Percentiles rank a stretch among this genome's conserved stretches.
Conservation (phyloP, 2,888 invertebrate species). For the Polymixis flavicincta region DNA sequence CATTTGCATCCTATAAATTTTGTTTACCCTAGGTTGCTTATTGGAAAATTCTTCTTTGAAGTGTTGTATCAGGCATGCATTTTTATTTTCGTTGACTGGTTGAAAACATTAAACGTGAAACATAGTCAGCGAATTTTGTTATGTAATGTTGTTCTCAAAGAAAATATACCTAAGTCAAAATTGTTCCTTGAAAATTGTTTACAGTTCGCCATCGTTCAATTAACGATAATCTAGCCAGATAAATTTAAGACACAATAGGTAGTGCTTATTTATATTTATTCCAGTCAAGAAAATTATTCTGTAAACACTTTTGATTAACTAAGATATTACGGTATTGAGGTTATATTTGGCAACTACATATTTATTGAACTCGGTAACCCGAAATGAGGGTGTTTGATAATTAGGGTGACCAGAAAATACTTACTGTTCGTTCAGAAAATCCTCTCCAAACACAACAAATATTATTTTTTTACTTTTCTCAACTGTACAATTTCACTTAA, state of each 20-base stretch:
- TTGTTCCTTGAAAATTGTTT: neutral
- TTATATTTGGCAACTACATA: conserved; percentile 26
- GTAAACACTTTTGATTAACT: conserved; percentile 1
- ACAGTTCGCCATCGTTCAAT: neutral
- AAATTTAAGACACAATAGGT: neutral
- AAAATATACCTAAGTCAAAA: neutral
- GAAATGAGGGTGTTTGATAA: conserved; percentile 26
- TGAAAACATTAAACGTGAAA: neutral
- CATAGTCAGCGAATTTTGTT: neutral
- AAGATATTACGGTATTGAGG: conserved; percentile 14
- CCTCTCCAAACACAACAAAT: conserved; percentile 57
- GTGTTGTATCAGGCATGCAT: conserved; percentile 18
- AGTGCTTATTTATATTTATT: conserved; percentile 18
- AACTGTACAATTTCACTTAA: conserved; percentile 54
- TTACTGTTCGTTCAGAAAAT: conserved; percentile 67
- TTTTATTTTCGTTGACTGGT: neutral
- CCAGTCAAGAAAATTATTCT: neutral
- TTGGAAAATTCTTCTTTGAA: conserved; percentile 63
- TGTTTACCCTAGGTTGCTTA: conserved; percentile 61
- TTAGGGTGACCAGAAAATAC: conserved; percentile 53
- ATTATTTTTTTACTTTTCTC: conserved; percentile 19
- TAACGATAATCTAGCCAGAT: neutral
- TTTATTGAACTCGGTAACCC: conserved; percentile 17
- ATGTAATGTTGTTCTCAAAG: neutral
- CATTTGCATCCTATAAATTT: conserved; percentile 70